Conservation (phyloP, 2,888 invertebrate genomes). For the Heliconius ethilla region DNA sequence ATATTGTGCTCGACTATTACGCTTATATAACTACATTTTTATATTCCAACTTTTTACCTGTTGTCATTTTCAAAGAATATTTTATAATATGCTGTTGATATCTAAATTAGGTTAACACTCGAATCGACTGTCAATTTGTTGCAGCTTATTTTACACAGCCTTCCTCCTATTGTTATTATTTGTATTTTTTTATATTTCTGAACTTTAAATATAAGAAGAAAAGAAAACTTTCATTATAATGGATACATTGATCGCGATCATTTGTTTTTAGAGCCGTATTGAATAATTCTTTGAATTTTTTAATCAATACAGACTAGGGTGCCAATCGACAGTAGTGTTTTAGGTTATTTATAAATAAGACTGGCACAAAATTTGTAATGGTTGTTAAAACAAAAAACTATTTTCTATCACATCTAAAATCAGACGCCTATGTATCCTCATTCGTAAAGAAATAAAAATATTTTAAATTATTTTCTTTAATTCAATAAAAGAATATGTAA, state of each 20-base stretch:
- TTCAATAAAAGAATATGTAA: not conserved
- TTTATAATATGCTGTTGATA: slow-evolving; percentile 10
- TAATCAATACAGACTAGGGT: not conserved
- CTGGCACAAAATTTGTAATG: slow-evolving; percentile 20
- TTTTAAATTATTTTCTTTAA: not conserved
- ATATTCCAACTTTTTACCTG: slow-evolving; percentile 16
- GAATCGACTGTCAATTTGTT: not conserved
- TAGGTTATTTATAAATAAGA: slow-evolving; percentile 21
- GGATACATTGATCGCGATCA: not conserved
- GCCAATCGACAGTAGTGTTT: slow-evolving; percentile 1
- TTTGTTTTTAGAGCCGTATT: not conserved
- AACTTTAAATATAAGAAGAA: not conserved
- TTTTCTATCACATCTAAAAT: not conserved
- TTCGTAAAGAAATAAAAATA: not conserved
- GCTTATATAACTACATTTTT: slow-evolving; percentile 8
- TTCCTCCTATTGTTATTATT: not conserved
- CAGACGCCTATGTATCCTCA: not conserved
- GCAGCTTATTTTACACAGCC: slow-evolving; percentile 2
- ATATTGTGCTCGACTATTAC: slow-evolving; percentile 2
- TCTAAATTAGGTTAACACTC: slow-evolving; percentile 4
- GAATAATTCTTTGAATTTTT: not conserved
- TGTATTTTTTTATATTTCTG: not conserved
- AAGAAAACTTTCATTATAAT: not conserved
- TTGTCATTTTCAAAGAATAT: slow-evolving; percentile 3
- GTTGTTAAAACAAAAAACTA: slow-evolving; percentile 5